Conservation (phyloP, 2,113 vertebrate genomes). For the Aramus guarauna region DNA sequence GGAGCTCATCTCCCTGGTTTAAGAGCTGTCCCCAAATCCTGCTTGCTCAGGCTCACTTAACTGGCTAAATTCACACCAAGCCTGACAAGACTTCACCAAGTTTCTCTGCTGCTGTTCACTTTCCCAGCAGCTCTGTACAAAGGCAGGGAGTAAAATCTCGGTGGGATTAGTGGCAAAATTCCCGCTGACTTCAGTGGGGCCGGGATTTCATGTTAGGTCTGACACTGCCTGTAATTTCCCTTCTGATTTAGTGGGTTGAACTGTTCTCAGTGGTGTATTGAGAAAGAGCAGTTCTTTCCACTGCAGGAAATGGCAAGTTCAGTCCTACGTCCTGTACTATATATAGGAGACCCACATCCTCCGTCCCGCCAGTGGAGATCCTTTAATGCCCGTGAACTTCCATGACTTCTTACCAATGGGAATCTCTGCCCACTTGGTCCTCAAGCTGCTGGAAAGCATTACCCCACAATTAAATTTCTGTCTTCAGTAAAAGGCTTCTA, state of each 20-base stretch:
- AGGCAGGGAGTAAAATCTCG: neutral
- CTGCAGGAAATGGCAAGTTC: conserved; percentile 38
- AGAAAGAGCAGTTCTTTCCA: conserved; percentile 56
- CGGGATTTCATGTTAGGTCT: neutral
- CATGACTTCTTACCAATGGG: conserved; percentile 1
- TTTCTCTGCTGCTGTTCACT: neutral
- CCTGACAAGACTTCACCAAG: rapidly evolving
- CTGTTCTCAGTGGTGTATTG: neutral
- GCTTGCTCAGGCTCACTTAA: neutral
- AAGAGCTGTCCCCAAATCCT: neutral
- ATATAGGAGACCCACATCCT: conserved; percentile 53
- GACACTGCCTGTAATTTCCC: neutral
- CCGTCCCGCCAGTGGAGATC: neutral
- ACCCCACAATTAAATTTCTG: neutral
- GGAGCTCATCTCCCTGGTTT: neutral
- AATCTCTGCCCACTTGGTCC: neutral
- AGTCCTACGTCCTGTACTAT: conserved; percentile 4
- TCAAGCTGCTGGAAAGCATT: conserved; percentile 2
- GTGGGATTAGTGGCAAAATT: neutral
- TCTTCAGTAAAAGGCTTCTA: neutral
- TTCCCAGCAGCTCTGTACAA: neutral
- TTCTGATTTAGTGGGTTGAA: neutral
- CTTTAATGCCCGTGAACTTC: conserved; percentile 1
- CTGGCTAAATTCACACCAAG: neutral
- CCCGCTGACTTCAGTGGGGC: neutral